A percentile compares a stretch with the other conserved stretches of the same genome.
phyloP scores from a whole-genome alignment of 2,888 invertebrate genomes.

The Aphrophora alni region DNA sequence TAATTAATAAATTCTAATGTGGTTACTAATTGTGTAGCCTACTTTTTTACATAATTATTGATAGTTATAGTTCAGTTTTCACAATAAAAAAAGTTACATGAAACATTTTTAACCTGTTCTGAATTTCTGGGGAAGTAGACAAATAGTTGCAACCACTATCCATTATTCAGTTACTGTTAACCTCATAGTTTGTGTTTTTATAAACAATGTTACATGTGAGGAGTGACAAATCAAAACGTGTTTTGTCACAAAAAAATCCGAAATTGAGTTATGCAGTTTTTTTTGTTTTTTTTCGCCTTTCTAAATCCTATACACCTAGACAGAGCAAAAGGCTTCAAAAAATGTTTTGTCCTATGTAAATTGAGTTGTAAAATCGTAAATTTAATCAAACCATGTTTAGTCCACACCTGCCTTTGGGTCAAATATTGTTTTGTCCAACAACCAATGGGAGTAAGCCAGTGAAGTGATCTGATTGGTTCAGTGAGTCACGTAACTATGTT shows the following conservation, averaged over 20 bases:
- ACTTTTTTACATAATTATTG: too few species aligned
- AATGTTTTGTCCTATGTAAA: conserved; percentile 29
- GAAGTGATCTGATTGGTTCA: conserved; percentile 27
- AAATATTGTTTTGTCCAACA: conserved; percentile 29
- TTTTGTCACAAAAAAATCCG: conserved; percentile 27
- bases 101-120: too few species aligned
- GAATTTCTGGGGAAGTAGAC: too few species aligned
- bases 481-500: conserved; percentile 28
- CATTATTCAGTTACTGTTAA: too few species aligned
- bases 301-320: conserved; percentile 25
- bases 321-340: conserved; percentile 27
- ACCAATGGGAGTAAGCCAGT: conserved; percentile 29
- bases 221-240: too few species aligned
- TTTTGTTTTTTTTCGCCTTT: conserved; percentile 6
- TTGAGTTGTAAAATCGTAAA: conserved; percentile 25
- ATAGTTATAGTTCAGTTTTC: too few species aligned
- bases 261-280: conserved; percentile 30
- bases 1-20: too few species aligned
- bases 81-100: too few species aligned
- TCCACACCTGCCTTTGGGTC: conserved; percentile 21
- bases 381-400: conserved; percentile 31
- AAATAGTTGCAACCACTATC: too few species aligned
- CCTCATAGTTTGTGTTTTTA: too few species aligned
- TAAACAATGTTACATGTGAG: too few species aligned
- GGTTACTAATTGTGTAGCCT: too few species aligned